phyloP scores from a whole-genome alignment of 2,113 vertebrate genomes.

The Xenus cinereus region DNA sequence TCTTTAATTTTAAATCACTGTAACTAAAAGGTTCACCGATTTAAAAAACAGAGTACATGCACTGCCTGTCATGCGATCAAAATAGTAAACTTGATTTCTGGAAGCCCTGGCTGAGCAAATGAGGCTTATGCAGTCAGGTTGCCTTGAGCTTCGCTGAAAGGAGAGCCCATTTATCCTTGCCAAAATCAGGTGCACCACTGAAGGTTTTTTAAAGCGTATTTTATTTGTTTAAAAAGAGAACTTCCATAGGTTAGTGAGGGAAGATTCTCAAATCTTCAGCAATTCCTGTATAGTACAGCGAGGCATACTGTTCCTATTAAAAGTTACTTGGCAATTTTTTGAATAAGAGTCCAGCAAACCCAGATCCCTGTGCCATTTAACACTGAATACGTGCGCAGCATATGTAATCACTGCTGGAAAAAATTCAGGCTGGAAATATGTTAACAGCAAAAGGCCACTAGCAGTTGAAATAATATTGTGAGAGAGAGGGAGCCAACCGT shows the following conservation, averaged over 20 bases:
- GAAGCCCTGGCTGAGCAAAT: neutral
- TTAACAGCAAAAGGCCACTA: neutral
- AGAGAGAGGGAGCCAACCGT: neutral
- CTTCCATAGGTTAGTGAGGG: neutral
- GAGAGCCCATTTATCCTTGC: fast-evolving
- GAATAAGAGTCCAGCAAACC: neutral
- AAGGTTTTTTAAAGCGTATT: fast-evolving
- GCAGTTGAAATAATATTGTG: neutral
- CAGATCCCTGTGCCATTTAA: neutral
- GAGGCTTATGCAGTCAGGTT: neutral
- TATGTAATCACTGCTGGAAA: neutral
- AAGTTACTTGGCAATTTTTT: neutral
- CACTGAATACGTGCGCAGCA: fast-evolving
- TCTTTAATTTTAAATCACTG: neutral
- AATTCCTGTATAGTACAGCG: fast-evolving
- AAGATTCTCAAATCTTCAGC: neutral
- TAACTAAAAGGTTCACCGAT: neutral
- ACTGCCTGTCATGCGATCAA: neutral
- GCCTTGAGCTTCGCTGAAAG: neutral
- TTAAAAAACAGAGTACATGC: too few relatives aligned
- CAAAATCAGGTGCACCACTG: fast-evolving
- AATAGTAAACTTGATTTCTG: neutral
- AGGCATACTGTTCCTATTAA: neutral
- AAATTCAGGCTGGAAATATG: neutral
- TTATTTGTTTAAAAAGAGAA: neutral